Percentiles rank a stretch among this genome's conserved stretches.
phyloP scores from a whole-genome alignment of 2,888 invertebrate genomes.

The Chrysolina oricalcia region DNA sequence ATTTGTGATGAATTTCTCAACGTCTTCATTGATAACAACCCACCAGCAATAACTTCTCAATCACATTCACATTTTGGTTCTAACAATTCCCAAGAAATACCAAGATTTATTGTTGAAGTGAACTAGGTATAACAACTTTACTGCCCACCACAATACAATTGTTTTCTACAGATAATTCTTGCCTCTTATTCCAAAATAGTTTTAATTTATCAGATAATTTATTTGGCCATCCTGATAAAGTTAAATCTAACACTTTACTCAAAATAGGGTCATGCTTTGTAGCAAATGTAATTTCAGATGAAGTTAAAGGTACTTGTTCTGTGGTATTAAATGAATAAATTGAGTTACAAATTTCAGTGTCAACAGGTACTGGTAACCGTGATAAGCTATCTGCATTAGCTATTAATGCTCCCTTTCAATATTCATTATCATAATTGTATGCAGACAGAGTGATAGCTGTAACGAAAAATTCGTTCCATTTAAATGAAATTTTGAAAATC shows the following conservation, averaged over 20 bases:
- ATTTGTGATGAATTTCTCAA: conserved; percentile 14
- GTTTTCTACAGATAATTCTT: conserved; percentile 37
- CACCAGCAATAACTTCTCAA: conserved; percentile 18
- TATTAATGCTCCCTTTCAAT: conserved; percentile 42
- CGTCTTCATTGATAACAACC: conserved; percentile 14
- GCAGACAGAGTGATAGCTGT: neutral
- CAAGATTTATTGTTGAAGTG: conserved; percentile 25
- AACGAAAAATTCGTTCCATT: no score
- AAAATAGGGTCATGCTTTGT: neutral
- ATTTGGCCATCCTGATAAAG: conserved; percentile 29
- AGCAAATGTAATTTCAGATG: neutral
- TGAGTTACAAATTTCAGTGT: conserved; percentile 1
- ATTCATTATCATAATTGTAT: conserved; percentile 33
- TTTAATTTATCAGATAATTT: conserved; percentile 23
- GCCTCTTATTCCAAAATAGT: conserved; percentile 29
- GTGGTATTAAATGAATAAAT: conserved; percentile 8
- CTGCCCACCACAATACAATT: neutral
- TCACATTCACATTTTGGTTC: conserved; percentile 1
- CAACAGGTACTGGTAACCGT: conserved; percentile 9
- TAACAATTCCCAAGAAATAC: conserved; percentile 34
- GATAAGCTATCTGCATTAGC: conserved; percentile 44
- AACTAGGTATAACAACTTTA: conserved; percentile 26
- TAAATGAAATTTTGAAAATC: no score
- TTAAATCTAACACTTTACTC: no score
- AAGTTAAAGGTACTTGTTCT: conserved; percentile 15